These are phyloP conservation scores for Aphelinus certus DNA, from an alignment of 1,140 invertebrate species.

Conservation along the genomic window DNA sequence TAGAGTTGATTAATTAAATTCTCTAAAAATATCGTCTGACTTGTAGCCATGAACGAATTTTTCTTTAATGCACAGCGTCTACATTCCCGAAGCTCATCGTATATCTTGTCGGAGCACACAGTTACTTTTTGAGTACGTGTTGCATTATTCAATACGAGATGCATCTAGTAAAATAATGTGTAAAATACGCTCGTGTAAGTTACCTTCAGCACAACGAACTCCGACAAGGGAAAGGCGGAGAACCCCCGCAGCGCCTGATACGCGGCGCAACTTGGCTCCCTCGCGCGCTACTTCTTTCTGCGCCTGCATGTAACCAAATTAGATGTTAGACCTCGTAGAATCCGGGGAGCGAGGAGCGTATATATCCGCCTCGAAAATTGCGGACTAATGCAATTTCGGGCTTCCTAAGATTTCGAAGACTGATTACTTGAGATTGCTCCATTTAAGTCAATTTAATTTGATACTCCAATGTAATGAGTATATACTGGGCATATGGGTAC, in stretches of 20 bases:
- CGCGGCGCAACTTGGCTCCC: neutral
- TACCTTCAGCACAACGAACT: neutral
- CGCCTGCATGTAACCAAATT: slow-evolving; percentile 50
- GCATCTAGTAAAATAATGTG: too few relatives aligned
- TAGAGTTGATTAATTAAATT: too few relatives aligned
- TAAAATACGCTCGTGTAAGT: too few relatives aligned
- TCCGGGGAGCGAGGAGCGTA: slow-evolving; percentile 42
- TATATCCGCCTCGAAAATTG: slow-evolving; percentile 57
- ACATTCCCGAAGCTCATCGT: too few relatives aligned
- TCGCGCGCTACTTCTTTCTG: slow-evolving; percentile 54
- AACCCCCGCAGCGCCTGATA: neutral
- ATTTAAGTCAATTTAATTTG: slow-evolving; percentile 58
- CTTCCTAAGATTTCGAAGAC: slow-evolving; percentile 51
- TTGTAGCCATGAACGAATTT: too few relatives aligned
- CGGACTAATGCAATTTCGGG: slow-evolving; percentile 55
- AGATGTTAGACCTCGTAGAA: slow-evolving; percentile 46
- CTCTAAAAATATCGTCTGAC: too few relatives aligned
- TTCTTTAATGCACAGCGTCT: too few relatives aligned
- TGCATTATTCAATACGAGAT: too few relatives aligned
- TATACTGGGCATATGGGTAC: slow-evolving; percentile 29
- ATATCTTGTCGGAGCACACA: too few relatives aligned
- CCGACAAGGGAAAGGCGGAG: neutral
- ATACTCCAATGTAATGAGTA: slow-evolving; percentile 48
- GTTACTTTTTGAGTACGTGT: too few relatives aligned
- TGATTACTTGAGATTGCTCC: slow-evolving; percentile 58